Conservation (phyloP, 2,113 vertebrate species). For the Penelope pileata region DNA sequence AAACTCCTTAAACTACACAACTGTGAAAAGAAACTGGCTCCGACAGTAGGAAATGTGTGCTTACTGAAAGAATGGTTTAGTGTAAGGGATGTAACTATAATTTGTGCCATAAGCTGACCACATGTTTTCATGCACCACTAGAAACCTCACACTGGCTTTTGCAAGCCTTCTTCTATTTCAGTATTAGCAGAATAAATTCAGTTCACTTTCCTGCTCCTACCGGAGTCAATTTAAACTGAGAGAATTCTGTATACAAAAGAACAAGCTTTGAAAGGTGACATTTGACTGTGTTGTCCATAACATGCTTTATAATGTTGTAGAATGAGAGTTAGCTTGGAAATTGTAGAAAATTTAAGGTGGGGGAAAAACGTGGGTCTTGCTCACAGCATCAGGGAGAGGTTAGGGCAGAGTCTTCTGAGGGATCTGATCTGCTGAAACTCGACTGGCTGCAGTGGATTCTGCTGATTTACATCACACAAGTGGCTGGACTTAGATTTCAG, state of each 20-base stretch:
- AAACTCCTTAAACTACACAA: neutral
- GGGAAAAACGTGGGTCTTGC: neutral
- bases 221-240: neutral
- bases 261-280: neutral
- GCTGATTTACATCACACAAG: slow-evolving; percentile 42
- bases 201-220: neutral
- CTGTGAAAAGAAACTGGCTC: neutral
- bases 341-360: neutral
- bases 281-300: neutral
- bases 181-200: neutral
- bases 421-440: slow-evolving; percentile 9
- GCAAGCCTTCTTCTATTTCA: neutral
- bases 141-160: neutral
- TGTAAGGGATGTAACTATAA: neutral
- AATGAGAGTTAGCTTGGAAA: neutral
- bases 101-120: slow-evolving; percentile 27
- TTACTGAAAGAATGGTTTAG: neutral
- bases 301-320: neutral
- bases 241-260: neutral
- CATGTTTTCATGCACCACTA: neutral
- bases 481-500: slow-evolving; percentile 9
- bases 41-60: neutral
- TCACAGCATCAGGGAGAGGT: neutral
- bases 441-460: slow-evolving; percentile 14
- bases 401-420: neutral